Evolutionary conservation across 30 jellyfish, hydroid and myxozoan species (phyloP), one percentile per base, ranked within the genome.

Genomic region (Chironex yamaguchii): DNA sequence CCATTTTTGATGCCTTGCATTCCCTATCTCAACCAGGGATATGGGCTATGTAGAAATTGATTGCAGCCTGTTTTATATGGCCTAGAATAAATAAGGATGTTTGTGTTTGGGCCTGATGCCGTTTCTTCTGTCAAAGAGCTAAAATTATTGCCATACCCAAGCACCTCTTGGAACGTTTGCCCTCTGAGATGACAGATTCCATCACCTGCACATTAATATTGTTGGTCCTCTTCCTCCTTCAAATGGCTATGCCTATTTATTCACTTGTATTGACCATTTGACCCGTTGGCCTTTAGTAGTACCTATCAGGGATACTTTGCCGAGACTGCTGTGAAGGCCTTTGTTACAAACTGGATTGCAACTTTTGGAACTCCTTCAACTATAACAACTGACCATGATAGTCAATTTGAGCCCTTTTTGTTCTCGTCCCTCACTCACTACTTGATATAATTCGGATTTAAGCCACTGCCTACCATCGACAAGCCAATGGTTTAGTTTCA

Each of bases 201-300:
- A 21, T 36, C 91, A 80, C 87, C 25, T 80, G 2, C 91, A 80
- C 58, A 30, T 80, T 36, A 88, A 80, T 49, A 17, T 65, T 29
- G 88, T 80, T 80, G 91, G 88, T 1, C 91, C 91, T 3, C 76
- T 80, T 12, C 91, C 91, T n/a, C 72, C 90, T 20, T 67, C 52
- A 3, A 32, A 36, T 29, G 82, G 81, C 9, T 64, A 62, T 42
- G 23, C 42, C 23, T 65, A 78, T 71, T 49, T 78, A 23, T 52
- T 78, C 34, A 78, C 90, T 49, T 6, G 20, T 33, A 49, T 62
- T 28, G 90, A 78, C 63, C 90, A 87, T 20, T 78, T 78, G 69
- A 78, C 90, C 29, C 85, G 90, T 33, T 78, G 90, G 90, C 90
- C 90, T 9, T n/a, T 1, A 17, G 88, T 88, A 6, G 27, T 81